Conservation (phyloP, 2,888 invertebrate genomes). For the Poecilobothrus nobilitatus region DNA sequence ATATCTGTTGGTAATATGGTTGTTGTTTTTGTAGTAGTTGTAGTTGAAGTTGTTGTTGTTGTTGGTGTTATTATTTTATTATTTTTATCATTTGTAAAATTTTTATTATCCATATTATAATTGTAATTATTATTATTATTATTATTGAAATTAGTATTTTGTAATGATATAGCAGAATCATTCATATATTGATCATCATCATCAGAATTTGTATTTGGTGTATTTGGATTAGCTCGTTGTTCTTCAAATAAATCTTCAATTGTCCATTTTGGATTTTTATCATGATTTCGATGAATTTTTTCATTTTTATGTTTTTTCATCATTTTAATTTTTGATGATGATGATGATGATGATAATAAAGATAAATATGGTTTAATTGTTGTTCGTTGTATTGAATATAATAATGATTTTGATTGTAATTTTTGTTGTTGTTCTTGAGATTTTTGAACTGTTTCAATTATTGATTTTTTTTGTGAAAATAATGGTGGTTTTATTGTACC, state of each 20-base stretch:
- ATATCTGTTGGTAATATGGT: neutral
- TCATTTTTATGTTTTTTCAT: conserved; percentile 14
- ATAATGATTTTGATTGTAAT: conserved; percentile 31
- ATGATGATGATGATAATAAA: conserved; percentile 20
- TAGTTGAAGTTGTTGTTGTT: conserved; percentile 9
- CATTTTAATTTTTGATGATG: conserved; percentile 12
- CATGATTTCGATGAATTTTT: conserved; percentile 23
- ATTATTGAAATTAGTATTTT: conserved; percentile 23
- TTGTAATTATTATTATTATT: conserved; percentile 17
- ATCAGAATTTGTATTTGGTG: conserved; percentile 20
- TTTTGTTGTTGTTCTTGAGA: conserved; percentile 17
- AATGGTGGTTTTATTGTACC: conserved; percentile 30
- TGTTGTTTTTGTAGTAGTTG: neutral
- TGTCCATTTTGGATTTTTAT: conserved; percentile 26
- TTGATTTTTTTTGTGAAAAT: neutral
- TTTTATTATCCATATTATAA: conserved; percentile 21
- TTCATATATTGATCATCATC: conserved; percentile 12
- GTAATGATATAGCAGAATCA: conserved; percentile 1
- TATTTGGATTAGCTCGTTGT: conserved; percentile 27
- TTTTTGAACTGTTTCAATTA: neutral
- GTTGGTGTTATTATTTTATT: conserved; percentile 15
- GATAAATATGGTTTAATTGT: conserved; percentile 17
- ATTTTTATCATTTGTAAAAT: conserved; percentile 16
- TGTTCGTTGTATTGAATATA: conserved; percentile 14
- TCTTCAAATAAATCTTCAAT: conserved; percentile 36